These are phyloP conservation scores for Campylorhamphus procurvoides DNA, from an alignment of 2,113 vertebrate species.

Conservation along the genomic window DNA sequence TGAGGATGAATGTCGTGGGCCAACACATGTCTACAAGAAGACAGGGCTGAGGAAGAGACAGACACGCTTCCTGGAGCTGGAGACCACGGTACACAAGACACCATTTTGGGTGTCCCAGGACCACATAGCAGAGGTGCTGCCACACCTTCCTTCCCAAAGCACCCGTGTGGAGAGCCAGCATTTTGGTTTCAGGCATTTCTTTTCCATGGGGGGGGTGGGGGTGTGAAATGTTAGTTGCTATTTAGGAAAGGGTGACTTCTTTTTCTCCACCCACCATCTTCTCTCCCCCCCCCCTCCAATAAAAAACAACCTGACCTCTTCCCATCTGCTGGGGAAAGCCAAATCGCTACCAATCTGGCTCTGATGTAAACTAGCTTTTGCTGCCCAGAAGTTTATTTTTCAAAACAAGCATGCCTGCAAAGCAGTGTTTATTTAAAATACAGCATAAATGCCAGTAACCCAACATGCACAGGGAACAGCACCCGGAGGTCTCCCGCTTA, in stretches of 20 bases:
- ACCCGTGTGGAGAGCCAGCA: not conserved
- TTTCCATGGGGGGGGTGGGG: not conserved
- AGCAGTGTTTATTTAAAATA: constrained; percentile 51
- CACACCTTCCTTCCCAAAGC: not conserved
- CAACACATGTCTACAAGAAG: not conserved
- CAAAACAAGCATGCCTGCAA: constrained; percentile 39
- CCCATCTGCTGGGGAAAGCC: not conserved
- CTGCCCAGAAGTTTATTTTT: constrained; percentile 49
- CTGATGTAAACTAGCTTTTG: not conserved
- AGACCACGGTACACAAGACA: rapidly evolving
- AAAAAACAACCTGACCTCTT: not conserved
- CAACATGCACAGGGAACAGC: not conserved
- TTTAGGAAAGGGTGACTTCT: not conserved
- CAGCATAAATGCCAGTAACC: constrained; percentile 16
- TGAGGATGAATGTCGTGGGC: not conserved
- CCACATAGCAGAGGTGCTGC: rapidly evolving
- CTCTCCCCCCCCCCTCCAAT: not conserved
- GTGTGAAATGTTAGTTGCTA: not conserved
- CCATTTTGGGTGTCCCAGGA: not conserved
- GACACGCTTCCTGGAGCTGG: not conserved
- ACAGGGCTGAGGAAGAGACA: not conserved
- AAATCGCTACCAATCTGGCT: not conserved
- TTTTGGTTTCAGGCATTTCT: not conserved
- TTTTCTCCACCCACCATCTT: not conserved
- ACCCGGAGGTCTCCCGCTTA: constrained; percentile 11